Evolutionary conservation across 2,797 vertebrate genomes (phyloP), one percentile per base, ranked within the genome.

Genomic region (Hemibagrus guttatus): DNA sequence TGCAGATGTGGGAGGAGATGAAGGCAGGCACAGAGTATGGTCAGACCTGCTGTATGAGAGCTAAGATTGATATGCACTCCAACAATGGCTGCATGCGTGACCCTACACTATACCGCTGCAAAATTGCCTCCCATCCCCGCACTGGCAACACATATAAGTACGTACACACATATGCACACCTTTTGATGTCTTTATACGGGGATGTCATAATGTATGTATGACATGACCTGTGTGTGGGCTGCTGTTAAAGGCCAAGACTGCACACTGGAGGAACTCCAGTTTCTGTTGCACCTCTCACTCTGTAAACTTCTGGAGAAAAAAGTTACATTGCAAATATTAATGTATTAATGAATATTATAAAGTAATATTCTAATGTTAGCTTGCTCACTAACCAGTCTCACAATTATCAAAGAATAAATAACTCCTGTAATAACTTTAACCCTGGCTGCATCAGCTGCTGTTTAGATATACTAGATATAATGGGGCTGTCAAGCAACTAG

Each of bases 81-180:
- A 99, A 99, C 94, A 99, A 99, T 23, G 98, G 98, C 84, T 99
- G 98, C 90, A 88, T 99, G 96, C 96, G 98, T 87, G 98, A 99
- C 92, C 98, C 98, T 74, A 97, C 98, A 1, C 95, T 99, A 52
- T 99, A 97, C 94, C 97, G 98, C 89, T 99, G 98, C 95, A 99
- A 99, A 93, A 97, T 96, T 81, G 75, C 97, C 0, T 96, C 97
- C 61, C 98, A 99, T 87, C 98, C 98, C 54, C 97, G 98, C 91
- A 99, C 98, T 0, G 96, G 96, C 85, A 94, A 0, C 87, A 95
- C 94, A 19, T 98, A 98, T 95, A 98, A 94, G 98, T 99, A 90
- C 88, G 95, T 91, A 11, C 14, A 54, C 4, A 59, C 31, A 61
- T 2, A 0, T 1, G 8, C 21, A 31, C 3, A 2, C 5, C 56